phyloP scores from a whole-genome alignment of 2,888 invertebrate species.

The Saturnia japonica region DNA sequence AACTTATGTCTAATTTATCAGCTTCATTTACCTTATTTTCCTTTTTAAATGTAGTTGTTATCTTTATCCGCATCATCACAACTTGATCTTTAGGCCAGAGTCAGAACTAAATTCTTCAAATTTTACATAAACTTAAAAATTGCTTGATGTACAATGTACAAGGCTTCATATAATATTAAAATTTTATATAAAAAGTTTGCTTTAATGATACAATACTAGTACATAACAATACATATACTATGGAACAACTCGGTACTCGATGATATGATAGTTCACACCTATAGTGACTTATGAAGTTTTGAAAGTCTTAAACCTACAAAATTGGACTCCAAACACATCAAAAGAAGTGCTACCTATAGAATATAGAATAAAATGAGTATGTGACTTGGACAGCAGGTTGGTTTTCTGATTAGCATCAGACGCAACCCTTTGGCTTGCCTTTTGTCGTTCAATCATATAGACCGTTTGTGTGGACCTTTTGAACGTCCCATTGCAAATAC shows the following conservation, averaged over 20 bases:
- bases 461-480: slow-evolving; percentile 25
- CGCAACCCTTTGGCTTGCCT: slow-evolving; percentile 51
- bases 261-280: not conserved
- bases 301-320: too few species aligned
- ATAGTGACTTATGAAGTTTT: too few species aligned
- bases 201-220: not conserved
- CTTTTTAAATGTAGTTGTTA: too few species aligned
- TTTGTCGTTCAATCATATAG: slow-evolving; percentile 55
- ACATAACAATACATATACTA: not conserved
- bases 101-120: too few species aligned
- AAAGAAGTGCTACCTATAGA: not conserved
- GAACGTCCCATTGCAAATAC: slow-evolving; percentile 18
- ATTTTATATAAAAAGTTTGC: not conserved
- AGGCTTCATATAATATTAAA: too few species aligned
- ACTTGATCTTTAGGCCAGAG: too few species aligned
- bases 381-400: slow-evolving; percentile 36
- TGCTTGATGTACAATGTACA: too few species aligned
- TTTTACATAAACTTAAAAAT: too few species aligned
- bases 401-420: slow-evolving; percentile 63
- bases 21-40: too few species aligned
- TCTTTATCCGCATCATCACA: too few species aligned
- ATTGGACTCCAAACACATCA: not conserved
- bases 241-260: not conserved
- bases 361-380: slow-evolving; percentile 12
- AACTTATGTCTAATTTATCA: too few species aligned